Evolutionary conservation across 2,888 invertebrate species (phyloP), one percentile per base, ranked within the genome.

Genomic region (Tetragonula carbonaria): DNA sequence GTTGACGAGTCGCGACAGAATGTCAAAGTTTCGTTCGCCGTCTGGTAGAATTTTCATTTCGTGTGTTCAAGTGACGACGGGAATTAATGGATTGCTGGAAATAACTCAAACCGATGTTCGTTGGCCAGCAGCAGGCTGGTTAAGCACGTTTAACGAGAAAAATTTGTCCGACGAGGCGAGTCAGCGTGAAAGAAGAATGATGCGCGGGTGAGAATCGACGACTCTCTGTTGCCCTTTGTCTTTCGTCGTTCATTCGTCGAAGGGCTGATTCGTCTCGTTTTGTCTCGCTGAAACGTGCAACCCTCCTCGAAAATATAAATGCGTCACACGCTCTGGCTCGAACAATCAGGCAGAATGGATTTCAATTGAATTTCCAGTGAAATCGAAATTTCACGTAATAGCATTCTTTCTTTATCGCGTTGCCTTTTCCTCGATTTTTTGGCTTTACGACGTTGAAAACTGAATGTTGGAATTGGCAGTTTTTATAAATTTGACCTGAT

Each of bases 111-210:
- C 77, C 21, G 81, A 68, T 11, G 74, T 59, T 55, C n/a, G 68
- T 78, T 53, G 67, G 59, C 21, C n/a, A 45, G 77, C 67, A 70
- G 65, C 66, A 18, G 53, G 68, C 65, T 57, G 79, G 8, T 86
- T 83, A 80, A 73, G 77, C 72, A 62, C 73, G 68, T 68, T 80
- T 84, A 83, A 83, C 80, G 86, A 86, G 86, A 84, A 86, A 86
- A 83, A 86, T 86, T 83, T 83, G 80, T 67, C 71, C 83, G 78
- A 83, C 67, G 83, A 75, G 70, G 72, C 75, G 78, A 50, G 59
- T 21, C 33, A 38, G 50, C 51, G 79, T 57, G 71, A 50, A 51
- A 73, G 21, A 74, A 53, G 65, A 74, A 53, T 57, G 55, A 18
- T 21, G 66, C 23, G 85, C 78, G 80, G 80, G 80, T 28, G 80